A percentile compares a stretch with the other conserved stretches of the same genome.
Conservation (phyloP, 2,888 invertebrate genomes). For the Ophraella communa region DNA sequence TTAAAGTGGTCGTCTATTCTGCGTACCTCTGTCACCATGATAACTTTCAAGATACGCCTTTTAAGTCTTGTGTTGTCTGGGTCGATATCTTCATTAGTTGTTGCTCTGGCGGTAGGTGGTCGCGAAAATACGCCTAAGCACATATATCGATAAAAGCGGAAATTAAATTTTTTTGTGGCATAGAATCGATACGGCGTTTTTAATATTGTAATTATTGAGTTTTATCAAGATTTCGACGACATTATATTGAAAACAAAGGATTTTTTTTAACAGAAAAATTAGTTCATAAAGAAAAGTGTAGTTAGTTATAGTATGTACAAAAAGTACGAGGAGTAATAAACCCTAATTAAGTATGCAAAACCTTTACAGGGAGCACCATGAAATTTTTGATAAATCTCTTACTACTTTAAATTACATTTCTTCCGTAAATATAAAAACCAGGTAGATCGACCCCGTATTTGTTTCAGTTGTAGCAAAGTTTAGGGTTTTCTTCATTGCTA, state of each 20-base stretch:
- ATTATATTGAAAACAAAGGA: neutral
- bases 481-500: too few relatives aligned
- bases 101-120: conserved; percentile 16
- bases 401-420: too few relatives aligned
- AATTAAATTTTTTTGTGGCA: neutral
- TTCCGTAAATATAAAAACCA: too few relatives aligned
- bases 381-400: too few relatives aligned
- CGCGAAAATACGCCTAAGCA: conserved; percentile 9
- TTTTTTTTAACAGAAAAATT: neutral
- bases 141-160: conserved; percentile 12
- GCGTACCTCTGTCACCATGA: conserved; percentile 47
- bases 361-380: too few relatives aligned
- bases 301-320: too few relatives aligned
- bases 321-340: too few relatives aligned
- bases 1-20: conserved; percentile 58
- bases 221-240: neutral
- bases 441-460: too few relatives aligned
- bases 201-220: neutral
- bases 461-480: too few relatives aligned
- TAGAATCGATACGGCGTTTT: neutral
- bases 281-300: too few relatives aligned
- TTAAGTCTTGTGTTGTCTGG: conserved; percentile 45
- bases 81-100: conserved; percentile 33
- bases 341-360: too few relatives aligned
- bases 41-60: conserved; percentile 48